Evolutionary conservation across 2,797 vertebrate species (phyloP), one percentile per base, ranked within the genome.

Genomic region (Chaetophractus vellerosus): DNA sequence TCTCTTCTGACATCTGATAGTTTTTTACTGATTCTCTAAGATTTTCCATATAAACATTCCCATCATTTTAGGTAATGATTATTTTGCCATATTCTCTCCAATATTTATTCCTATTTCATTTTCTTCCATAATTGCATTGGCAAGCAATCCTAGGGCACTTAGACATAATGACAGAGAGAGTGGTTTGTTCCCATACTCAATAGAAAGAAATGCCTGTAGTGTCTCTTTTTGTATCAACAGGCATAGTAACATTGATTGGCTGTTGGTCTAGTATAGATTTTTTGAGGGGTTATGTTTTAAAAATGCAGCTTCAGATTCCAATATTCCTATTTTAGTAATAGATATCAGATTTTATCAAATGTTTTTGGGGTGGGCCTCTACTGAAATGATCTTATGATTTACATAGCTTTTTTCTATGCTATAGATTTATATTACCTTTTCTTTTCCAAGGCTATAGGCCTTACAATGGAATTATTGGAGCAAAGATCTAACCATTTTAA

Each of bases 111-210:
- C 50, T 83, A 83, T 59, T 78, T 86, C 69, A 87, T 87, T 94
- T 95, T 94, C 86, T 63, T 83, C 26, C 26, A 21, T 74, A 79
- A 90, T 72, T 74, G 63, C 38, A n/a, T 31, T 38, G 38, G 81
- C 18, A 0, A 86, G 41, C 41, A 94, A 86, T 31, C 64, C 57
- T 55, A 68, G 15, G 6, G 72, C 26, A 21, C 50, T 36, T 81
- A 36, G 33, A 75, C 88, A 84, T 38, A 90, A 71, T 16, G 10
- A 94, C 68, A 68, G 33, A 81, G 15, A 93, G 23, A 79, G 33
- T 41, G 66, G 50, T 61, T 38, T 87, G 80, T 61, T 55, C 41
- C 59, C 64, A 31, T 23, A 72, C 19, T 72, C 63, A 36, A 38
- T 24, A 45, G 87, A 84, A 93, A 45, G 87, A 84, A 93, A 83